Conservation (phyloP, 2,888 invertebrate species). For the Nebria brevicollis region DNA sequence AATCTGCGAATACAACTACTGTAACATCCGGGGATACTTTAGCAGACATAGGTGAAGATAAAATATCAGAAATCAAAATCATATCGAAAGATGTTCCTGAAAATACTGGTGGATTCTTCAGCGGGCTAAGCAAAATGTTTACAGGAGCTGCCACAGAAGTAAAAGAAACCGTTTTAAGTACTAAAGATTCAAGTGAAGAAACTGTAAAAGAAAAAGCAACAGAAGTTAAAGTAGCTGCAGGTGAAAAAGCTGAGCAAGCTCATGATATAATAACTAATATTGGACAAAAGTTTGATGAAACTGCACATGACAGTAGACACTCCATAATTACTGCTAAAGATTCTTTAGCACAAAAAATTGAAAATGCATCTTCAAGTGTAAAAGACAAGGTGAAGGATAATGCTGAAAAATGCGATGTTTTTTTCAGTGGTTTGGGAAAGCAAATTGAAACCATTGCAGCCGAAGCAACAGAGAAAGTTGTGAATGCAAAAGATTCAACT, state of each 20-base stretch:
- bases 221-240: constrained; percentile 39
- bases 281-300: constrained; percentile 49
- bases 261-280: constrained; percentile 49
- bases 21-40: constrained; percentile 37
- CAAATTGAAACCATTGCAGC: constrained; percentile 23
- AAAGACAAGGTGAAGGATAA: constrained; percentile 53
- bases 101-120: constrained; percentile 48
- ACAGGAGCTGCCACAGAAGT: constrained; percentile 49
- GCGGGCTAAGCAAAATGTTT: constrained; percentile 44
- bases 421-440: constrained; percentile 35
- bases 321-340: constrained; percentile 16
- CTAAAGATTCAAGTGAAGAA: constrained; percentile 26
- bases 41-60: constrained; percentile 46
- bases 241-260: constrained; percentile 17
- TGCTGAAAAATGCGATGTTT: constrained; percentile 42
- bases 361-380: constrained; percentile 49
- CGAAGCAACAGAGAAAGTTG: constrained; percentile 22
- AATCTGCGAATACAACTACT: constrained; percentile 45
- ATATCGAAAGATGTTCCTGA: constrained; percentile 52
- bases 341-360: neutral
- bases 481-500: constrained; percentile 27
- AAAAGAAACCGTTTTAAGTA: neutral
- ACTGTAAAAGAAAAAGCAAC: constrained; percentile 29
- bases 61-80: constrained; percentile 22
- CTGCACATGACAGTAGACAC: constrained; percentile 24